Evolutionary conservation across 2,888 invertebrate species (phyloP).

Genomic region (Teinopalpus imperialis): DNA sequence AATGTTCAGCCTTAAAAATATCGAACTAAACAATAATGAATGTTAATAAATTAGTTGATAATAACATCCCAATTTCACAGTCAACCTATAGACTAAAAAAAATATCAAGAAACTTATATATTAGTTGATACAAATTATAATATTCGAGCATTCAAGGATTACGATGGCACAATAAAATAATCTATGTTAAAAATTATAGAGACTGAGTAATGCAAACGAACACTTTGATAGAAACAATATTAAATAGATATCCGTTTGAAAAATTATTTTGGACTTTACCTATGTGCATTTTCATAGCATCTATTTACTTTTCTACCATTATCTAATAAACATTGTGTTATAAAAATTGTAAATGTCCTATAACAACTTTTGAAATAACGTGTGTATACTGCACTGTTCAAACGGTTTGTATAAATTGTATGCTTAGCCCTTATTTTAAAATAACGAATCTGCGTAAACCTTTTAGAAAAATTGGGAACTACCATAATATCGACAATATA

Average conservation of each 20-base stretch:
- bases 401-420: slow-evolving; percentile 13
- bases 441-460: no score
- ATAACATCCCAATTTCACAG: slow-evolving; percentile 24
- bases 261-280: slow-evolving; percentile 6
- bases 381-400: slow-evolving; percentile 27
- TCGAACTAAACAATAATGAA: slow-evolving; percentile 28
- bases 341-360: slow-evolving; percentile 20
- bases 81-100: background rate
- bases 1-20: slow-evolving; percentile 50
- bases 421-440: background rate
- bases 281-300: background rate
- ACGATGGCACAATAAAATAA: slow-evolving; percentile 22
- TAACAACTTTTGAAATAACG: slow-evolving; percentile 24
- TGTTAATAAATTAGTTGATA: slow-evolving; percentile 46
- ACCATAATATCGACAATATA: no score
- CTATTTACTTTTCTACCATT: slow-evolving; percentile 3
- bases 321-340: slow-evolving; percentile 25
- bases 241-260: slow-evolving; percentile 4
- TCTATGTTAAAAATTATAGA: slow-evolving; percentile 1
- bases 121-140: slow-evolving; percentile 6
- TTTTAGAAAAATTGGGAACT: no score
- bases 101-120: background rate
- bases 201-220: slow-evolving; percentile 6
- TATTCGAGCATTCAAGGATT: slow-evolving; percentile 7
- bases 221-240: background rate